phyloP scores from a whole-genome alignment of 2,797 vertebrate genomes.

The Margarornis squamiger region DNA sequence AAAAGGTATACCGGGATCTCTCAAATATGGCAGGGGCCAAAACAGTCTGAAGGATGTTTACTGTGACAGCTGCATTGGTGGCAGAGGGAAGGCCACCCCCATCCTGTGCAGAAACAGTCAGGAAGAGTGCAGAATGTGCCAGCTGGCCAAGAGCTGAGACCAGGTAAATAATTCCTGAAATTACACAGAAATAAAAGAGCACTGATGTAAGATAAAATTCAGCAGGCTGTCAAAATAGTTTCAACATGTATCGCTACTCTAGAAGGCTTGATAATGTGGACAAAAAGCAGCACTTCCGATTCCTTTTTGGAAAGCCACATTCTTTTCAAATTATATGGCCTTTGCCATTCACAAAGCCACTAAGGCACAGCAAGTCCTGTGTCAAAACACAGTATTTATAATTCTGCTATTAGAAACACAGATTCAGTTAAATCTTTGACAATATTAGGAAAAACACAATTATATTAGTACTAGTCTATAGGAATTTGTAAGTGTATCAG shows the following conservation, averaged over 20 bases:
- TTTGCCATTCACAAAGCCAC: background rate
- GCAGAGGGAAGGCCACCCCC: slow-evolving; percentile 80
- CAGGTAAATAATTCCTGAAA: slow-evolving; percentile 85
- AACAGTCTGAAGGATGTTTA: slow-evolving; percentile 80
- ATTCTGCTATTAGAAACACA: background rate
- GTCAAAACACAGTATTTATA: background rate
- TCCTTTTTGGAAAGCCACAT: background rate
- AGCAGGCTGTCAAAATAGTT: background rate
- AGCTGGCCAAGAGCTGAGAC: slow-evolving; percentile 81
- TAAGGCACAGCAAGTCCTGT: background rate
- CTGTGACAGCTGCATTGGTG: slow-evolving; percentile 81
- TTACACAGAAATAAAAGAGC: background rate
- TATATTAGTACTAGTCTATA: background rate
- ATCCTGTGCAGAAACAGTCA: slow-evolving; percentile 84
- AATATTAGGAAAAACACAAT: background rate
- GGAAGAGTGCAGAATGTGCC: slow-evolving; percentile 71
- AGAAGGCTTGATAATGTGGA: background rate
- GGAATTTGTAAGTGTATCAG: background rate
- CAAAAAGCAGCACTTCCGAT: background rate
- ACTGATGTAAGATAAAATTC: background rate
- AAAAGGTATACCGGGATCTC: slow-evolving; percentile 83
- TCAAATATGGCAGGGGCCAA: slow-evolving; percentile 85
- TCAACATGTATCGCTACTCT: background rate
- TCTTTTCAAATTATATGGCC: background rate
- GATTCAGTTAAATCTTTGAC: background rate